Evolutionary conservation across 2,888 invertebrate species (phyloP).

Genomic region (Limnephilus auricula): DNA sequence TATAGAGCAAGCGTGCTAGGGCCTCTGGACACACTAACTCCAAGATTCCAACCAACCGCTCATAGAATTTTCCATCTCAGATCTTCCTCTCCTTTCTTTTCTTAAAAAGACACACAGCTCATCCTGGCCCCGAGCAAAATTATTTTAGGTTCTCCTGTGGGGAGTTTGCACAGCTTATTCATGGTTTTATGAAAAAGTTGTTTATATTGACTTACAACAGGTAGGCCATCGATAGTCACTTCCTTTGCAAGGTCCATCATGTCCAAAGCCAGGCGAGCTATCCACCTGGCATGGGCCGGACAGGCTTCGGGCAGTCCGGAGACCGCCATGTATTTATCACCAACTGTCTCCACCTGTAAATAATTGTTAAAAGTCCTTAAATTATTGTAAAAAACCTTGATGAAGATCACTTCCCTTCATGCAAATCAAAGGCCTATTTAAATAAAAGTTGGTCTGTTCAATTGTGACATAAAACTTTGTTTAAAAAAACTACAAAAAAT

Average conservation of each 20-base stretch:
- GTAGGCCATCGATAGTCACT: slow-evolving; percentile 91
- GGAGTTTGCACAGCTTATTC: not conserved
- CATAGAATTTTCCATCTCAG: too few species aligned
- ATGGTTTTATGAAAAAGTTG: not conserved
- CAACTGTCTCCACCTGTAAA: slow-evolving; percentile 94
- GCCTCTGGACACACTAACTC: too few species aligned
- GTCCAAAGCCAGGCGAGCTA: slow-evolving; percentile 92
- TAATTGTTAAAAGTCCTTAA: not conserved
- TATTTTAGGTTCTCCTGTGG: too few species aligned
- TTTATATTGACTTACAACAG: slow-evolving; percentile 82
- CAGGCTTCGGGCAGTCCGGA: slow-evolving; percentile 96
- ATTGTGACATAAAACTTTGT: too few species aligned
- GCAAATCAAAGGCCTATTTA: too few species aligned
- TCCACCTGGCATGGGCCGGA: slow-evolving; percentile 92
- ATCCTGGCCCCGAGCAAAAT: too few species aligned
- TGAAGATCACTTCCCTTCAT: too few species aligned
- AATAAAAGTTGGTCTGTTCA: too few species aligned
- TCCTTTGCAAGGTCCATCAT: slow-evolving; percentile 96
- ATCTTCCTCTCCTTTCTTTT: too few species aligned
- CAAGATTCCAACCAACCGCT: too few species aligned
- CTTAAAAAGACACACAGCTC: not conserved
- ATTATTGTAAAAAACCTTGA: not conserved
- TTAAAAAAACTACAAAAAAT: too few species aligned
- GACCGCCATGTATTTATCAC: slow-evolving; percentile 99
- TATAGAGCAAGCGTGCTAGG: too few species aligned